These are phyloP conservation scores for Fregetta grallaria DNA, from an alignment of 2,113 vertebrate genomes.

Conservation along the genomic window DNA sequence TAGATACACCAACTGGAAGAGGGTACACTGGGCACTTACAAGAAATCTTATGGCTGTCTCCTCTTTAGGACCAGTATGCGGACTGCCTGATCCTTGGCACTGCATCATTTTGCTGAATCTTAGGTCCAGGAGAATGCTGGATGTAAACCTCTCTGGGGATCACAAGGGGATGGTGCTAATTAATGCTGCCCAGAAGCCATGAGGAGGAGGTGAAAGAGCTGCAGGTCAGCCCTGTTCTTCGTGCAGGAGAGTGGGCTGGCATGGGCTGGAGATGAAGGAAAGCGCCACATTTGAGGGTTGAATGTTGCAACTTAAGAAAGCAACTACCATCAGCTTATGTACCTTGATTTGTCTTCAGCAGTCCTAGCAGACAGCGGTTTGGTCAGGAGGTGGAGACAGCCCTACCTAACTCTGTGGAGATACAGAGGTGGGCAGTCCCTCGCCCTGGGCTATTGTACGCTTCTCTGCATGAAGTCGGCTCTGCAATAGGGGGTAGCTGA, in stretches of 20 bases:
- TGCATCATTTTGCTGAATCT: not conserved
- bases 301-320: not conserved
- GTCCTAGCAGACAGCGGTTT: not conserved
- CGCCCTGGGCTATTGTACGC: fast-evolving
- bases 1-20: not conserved
- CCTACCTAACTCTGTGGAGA: not conserved
- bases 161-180: not conserved
- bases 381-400: not conserved
- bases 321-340: not conserved
- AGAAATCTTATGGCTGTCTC: not conserved
- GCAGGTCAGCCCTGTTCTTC: not conserved
- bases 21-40: not conserved
- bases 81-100: not conserved
- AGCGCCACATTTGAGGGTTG: not conserved
- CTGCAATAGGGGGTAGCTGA: too few relatives aligned
- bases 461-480: not conserved
- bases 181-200: not conserved
- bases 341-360: not conserved
- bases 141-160: not conserved
- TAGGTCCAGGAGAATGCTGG: not conserved
- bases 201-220: too few relatives aligned
- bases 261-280: not conserved
- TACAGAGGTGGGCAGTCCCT: not conserved
- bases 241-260: not conserved
- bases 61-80: not conserved